Evolutionary conservation across 2,888 invertebrate species (phyloP), one percentile per base, ranked within the genome.

Genomic region (Choristoneura rosaceana): DNA sequence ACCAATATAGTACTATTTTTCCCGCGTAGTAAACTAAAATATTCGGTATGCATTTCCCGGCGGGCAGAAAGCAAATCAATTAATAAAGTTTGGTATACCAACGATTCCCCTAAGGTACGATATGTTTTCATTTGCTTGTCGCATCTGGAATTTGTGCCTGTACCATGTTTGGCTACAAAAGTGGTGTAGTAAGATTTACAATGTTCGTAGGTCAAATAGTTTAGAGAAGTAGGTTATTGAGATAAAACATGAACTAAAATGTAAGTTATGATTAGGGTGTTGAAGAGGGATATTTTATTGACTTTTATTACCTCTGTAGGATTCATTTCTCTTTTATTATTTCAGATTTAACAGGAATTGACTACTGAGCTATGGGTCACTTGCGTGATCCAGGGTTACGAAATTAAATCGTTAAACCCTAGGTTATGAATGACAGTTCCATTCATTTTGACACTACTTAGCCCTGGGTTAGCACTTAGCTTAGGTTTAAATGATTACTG

Each of bases 81-180:
- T 89, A 88, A 86, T 86, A 88, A 87, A 87, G 84, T 87, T 86
- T 81, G 47, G 67, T 63, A 82, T 80, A 82, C 81, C 81, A 80
- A 79, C 71, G 79, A 80, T 77, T 82, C 83, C 86, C 85, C 85
- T 65, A 75, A 73, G 80, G 87, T 79, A 78, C 86, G 80, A 89
- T 89, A 82, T 82, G 82, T 89, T 88, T 86, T 87, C 88, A 88
- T 89, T 89, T 85, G 84, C 82, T 77, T 81, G 84, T 83, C 88
- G 80, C 81, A 81, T 86, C 83, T 82, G 81, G 80, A 76, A 81
- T 79, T 77, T 80, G 82, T 79, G 83, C 81, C 80, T 78, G 76
- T 76, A 79, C 77, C 76, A 79, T 73, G 8, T 55, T 38, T n/a
- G 59, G 59, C 17, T 10, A 59, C 33, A 59, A 59, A 59, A 59